Conservation (phyloP, 2,888 invertebrate genomes). For the Odontocerum albicorne region DNA sequence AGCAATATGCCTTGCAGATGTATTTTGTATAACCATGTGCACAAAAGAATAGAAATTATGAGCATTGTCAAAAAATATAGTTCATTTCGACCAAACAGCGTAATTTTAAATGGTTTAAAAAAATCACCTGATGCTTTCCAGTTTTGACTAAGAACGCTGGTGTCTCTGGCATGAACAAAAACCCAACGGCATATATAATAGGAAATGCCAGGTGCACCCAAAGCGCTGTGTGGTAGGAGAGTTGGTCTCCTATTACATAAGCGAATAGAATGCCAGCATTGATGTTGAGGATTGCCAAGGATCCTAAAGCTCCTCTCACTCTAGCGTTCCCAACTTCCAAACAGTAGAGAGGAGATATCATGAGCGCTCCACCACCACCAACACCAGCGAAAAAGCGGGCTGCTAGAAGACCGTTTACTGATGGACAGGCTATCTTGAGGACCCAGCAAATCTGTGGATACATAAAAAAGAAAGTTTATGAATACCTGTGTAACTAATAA, state of each 20-base stretch:
- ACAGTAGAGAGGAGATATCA: constrained; percentile 53
- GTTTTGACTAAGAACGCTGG: constrained; percentile 55
- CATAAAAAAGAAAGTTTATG: too few relatives aligned
- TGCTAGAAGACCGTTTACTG: constrained; percentile 41
- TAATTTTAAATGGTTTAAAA: too few relatives aligned
- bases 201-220: constrained; percentile 54
- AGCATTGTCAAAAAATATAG: too few relatives aligned
- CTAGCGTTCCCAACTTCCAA: constrained; percentile 59
- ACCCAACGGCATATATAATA: constrained; percentile 49
- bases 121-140: constrained; percentile 39
- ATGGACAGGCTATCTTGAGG: constrained; percentile 13
- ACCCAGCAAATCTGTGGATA: constrained; percentile 25
- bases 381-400: constrained; percentile 56
- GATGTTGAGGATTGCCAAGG: constrained; percentile 54
- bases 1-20: too few relatives aligned
- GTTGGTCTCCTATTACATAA: constrained; percentile 53
- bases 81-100: too few relatives aligned
- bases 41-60: too few relatives aligned
- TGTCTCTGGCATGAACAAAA: constrained; percentile 62
- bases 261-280: constrained; percentile 56
- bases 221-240: constrained; percentile 54
- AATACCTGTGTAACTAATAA: too few relatives aligned
- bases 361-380: constrained; percentile 50
- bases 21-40: too few relatives aligned
- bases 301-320: constrained; percentile 59